Base-by-base conservation (phyloP, 2,797 vertebrate genomes). In the Pitangus sulphuratus region DNA sequence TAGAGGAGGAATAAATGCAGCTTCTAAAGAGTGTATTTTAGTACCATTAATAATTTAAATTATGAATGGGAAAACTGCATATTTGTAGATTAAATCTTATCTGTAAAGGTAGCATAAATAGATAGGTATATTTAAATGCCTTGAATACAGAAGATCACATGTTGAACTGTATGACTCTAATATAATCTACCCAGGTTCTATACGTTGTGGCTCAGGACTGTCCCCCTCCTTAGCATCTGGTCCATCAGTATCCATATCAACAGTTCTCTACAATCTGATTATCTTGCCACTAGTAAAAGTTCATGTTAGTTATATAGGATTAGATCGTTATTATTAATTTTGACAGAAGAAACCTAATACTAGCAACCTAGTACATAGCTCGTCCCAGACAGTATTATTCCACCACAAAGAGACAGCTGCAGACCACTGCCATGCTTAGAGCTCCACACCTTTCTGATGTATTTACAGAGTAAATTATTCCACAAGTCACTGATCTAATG, bases 391-490 rank as follows among this genome's bases (percentile, higher is more conserved):
- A 69, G 15, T 15, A 24, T 28, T 71, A 83, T 37, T 80, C 28
- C 21, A 81, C 26, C 44, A 56, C 0, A 4, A 18, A 1, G 8
- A 93, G 39, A 75, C 25, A 87, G 57, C 39, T 48, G 37, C 18
- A 74, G 78, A 87, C 53, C 40, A 87, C 44, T 51, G 48, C 62
- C 11, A 8, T 8, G 39, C 39, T 85, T 53, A 60, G 40, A 92
- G 61, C 45, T 86, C 47, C 61, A 56, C 26, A 76, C 58, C 50
- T 62, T 88, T 54, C 47, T 39, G 35, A 72, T 72, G 22, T 47
- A 56, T 71, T 94, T 84, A 79, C 57, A 83, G 50, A 61, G 31
- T n/a, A 57, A 89, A 93, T 78, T 81, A 90, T 65, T 91, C 76
- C 48, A 90, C 28, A 88, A 93, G 54, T 71, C 69, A 90, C 50